A percentile compares a stretch with the other conserved stretches of the same genome.
Evolutionary conservation across 2,888 invertebrate species (phyloP).

Genomic region (Calephelis perditalis): DNA sequence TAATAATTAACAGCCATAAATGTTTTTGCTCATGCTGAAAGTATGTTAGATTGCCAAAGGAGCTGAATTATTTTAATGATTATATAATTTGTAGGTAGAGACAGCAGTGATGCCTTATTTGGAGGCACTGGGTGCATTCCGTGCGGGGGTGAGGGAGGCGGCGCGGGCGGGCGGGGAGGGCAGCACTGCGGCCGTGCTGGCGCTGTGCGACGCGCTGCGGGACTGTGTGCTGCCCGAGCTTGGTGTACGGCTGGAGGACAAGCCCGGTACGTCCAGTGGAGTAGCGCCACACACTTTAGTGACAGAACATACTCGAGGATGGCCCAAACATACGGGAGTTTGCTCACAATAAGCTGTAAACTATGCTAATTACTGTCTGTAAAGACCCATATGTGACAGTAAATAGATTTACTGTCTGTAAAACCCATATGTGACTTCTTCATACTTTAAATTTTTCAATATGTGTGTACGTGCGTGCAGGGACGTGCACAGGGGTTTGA

Average conservation of each 20-base stretch:
- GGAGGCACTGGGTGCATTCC: constrained; percentile 89
- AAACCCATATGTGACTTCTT: no score
- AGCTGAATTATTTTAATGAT: neutral
- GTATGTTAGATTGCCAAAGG: no score
- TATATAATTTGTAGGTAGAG: constrained; percentile 76
- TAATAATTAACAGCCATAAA: neutral
- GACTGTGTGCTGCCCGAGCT: constrained; percentile 92
- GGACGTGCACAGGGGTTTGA: no score
- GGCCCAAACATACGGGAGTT: no score
- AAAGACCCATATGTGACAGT: no score
- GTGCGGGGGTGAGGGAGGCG: constrained; percentile 85
- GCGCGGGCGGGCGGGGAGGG: constrained; percentile 76
- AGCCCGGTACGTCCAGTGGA: constrained; percentile 75
- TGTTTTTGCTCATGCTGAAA: neutral
- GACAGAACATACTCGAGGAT: no score
- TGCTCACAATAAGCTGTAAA: no score
- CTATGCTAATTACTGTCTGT: no score
- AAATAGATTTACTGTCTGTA: no score
- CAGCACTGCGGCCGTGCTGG: constrained; percentile 81
- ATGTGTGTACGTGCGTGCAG: no score
- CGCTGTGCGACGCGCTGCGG: constrained; percentile 92
- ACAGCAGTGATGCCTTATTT: constrained; percentile 92
- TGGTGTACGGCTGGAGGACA: constrained; percentile 96
- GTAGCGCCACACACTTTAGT: neutral
- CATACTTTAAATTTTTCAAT: no score